Evolutionary conservation across 1,140 invertebrate genomes (phyloP).

Genomic region (Halotydeus destructor): DNA sequence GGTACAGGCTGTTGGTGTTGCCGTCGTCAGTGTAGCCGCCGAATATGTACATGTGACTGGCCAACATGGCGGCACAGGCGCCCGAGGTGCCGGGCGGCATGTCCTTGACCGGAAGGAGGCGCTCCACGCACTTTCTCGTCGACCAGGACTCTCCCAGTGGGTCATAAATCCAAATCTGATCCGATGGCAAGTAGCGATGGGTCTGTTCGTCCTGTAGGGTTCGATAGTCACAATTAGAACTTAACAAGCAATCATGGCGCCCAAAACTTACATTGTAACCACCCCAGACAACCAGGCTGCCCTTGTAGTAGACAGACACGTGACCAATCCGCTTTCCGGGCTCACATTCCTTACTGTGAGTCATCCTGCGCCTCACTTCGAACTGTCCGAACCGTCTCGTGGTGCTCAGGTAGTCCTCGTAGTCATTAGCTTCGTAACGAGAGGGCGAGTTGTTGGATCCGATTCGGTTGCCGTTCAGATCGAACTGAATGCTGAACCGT

Average conservation of each 20-base stretch:
- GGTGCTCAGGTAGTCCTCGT: too few relatives aligned
- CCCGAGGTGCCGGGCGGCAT: constrained; percentile 24
- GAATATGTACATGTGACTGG: constrained; percentile 25
- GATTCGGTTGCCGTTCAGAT: too few relatives aligned
- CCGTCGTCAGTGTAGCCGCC: constrained; percentile 23
- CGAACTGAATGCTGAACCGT: too few relatives aligned
- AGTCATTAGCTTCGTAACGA: too few relatives aligned
- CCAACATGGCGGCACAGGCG: constrained; percentile 21
- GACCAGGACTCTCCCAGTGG: constrained; percentile 23
- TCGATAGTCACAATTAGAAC: constrained; percentile 7
- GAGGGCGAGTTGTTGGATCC: too few relatives aligned
- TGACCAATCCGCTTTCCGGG: constrained; percentile 19
- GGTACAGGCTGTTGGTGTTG: constrained; percentile 22
- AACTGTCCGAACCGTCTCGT: too few relatives aligned
- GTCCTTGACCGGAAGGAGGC: background rate
- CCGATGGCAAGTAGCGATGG: constrained; percentile 17
- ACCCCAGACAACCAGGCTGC: constrained; percentile 24
- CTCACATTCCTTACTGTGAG: too few relatives aligned
- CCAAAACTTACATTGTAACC: constrained; percentile 21
- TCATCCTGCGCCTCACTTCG: too few relatives aligned
- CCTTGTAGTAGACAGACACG: constrained; percentile 19
- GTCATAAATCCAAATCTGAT: constrained; percentile 23
- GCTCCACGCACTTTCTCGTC: constrained; percentile 4
- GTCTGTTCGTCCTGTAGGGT: constrained; percentile 8
- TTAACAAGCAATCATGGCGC: background rate